Percentiles rank a stretch among this genome's conserved stretches.
Conservation (phyloP, 2,888 invertebrate genomes). For the Tipula vernalis region DNA sequence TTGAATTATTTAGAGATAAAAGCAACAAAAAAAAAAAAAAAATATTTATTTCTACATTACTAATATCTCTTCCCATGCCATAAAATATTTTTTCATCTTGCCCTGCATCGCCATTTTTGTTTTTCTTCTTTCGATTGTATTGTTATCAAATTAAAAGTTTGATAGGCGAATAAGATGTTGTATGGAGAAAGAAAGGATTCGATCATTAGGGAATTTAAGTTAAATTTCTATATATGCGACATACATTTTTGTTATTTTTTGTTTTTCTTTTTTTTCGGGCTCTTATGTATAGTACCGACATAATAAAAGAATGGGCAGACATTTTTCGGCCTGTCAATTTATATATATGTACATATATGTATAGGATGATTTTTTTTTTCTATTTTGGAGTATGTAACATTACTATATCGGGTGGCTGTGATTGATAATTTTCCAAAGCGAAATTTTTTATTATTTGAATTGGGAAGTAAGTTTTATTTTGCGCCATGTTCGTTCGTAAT, state of each 20-base stretch:
- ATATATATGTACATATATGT: too few species aligned
- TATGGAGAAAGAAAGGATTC: not conserved
- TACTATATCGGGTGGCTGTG: not conserved
- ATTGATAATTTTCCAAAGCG: not conserved
- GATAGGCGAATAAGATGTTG: not conserved
- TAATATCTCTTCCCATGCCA: not conserved
- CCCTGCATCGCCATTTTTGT: not conserved
- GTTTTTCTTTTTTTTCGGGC: not conserved
- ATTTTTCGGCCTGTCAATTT: not conserved
- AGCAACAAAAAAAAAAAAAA: not conserved
- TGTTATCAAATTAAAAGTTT: not conserved
- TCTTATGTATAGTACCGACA: not conserved
- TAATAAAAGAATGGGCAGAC: not conserved
- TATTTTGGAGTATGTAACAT: not conserved
- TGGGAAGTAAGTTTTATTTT: not conserved
- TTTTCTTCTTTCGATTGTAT: not conserved
- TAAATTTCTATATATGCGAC: not conserved
- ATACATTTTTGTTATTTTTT: not conserved
- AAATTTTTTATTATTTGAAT: not conserved
- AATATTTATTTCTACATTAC: not conserved
- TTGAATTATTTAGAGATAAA: not conserved
- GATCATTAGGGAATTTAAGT: not conserved
- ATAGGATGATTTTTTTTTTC: not conserved
- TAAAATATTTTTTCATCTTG: not conserved
- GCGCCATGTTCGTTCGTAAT: not conserved